A percentile compares a stretch with the other conserved stretches of the same genome.
These are phyloP conservation scores for Corapipo altera DNA, from an alignment of 2,113 vertebrate species.

Conservation along the genomic window DNA sequence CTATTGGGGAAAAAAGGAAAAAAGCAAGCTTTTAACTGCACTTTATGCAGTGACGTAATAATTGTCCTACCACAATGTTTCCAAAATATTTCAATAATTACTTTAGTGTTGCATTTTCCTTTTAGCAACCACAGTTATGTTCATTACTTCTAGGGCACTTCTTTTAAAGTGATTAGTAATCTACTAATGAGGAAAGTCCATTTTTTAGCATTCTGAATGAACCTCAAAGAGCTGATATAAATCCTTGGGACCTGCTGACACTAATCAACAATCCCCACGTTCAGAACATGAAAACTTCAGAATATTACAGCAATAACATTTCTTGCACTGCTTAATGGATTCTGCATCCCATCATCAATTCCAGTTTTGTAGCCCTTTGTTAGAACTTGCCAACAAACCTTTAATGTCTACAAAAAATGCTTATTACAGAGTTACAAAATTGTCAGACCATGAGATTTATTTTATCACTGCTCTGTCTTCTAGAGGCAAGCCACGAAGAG, in stretches of 20 bases:
- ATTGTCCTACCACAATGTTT: conserved; percentile 7
- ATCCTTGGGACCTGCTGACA: conserved; percentile 26
- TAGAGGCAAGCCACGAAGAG: not conserved
- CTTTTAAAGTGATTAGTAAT: conserved; percentile 40
- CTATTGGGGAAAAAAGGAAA: not conserved
- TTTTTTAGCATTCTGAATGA: conserved; percentile 57
- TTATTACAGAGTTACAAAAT: not conserved
- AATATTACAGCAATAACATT: not conserved
- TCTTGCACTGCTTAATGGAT: not conserved
- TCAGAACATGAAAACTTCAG: conserved; percentile 37
- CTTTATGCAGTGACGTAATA: not conserved
- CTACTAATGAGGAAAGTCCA: conserved; percentile 17
- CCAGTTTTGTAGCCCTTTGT: not conserved
- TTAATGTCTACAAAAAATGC: not conserved
- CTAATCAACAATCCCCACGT: conserved; percentile 1
- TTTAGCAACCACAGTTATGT: not conserved
- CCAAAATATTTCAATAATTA: not conserved
- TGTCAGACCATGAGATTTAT: not conserved
- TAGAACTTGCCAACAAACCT: not conserved
- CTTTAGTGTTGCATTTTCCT: conserved; percentile 6
- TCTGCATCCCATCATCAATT: not conserved
- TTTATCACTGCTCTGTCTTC: not conserved
- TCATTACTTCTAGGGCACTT: not conserved
- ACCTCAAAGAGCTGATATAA: not conserved
- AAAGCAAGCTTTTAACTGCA: not conserved